phyloP scores from a whole-genome alignment of 2,888 invertebrate species.

The Rotaria sp. region DNA sequence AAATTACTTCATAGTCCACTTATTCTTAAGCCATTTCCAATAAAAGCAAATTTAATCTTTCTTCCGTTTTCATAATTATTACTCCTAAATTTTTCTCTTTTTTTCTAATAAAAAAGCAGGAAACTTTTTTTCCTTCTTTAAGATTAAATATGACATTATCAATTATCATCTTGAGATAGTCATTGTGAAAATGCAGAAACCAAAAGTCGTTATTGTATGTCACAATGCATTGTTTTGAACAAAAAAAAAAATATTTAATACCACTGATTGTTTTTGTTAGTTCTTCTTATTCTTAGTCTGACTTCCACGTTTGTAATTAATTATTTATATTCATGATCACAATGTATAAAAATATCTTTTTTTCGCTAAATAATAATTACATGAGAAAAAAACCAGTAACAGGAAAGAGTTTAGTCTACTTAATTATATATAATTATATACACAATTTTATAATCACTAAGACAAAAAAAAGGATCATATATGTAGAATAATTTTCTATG shows the following conservation, averaged over 20 bases:
- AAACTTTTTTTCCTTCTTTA: slow-evolving; percentile 80
- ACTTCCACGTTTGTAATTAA: not conserved
- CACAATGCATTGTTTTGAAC: too few species aligned
- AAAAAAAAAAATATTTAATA: not conserved
- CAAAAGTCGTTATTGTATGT: slow-evolving; percentile 44
- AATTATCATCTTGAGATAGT: slow-evolving; percentile 68
- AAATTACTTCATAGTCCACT: slow-evolving; percentile 70
- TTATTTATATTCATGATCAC: not conserved
- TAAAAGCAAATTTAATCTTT: slow-evolving; percentile 66
- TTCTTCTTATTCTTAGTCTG: not conserved
- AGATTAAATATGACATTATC: slow-evolving; percentile 81
- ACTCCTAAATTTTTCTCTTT: not conserved
- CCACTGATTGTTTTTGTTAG: not conserved
- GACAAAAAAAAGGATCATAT: not conserved
- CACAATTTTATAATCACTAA: not conserved
- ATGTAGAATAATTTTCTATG: too few species aligned
- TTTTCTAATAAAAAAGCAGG: slow-evolving; percentile 59
- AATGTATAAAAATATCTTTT: not conserved
- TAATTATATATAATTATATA: not conserved
- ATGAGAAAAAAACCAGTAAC: not conserved
- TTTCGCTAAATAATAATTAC: not conserved
- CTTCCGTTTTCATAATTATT: not conserved
- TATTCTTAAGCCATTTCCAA: slow-evolving; percentile 88
- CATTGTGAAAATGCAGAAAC: slow-evolving; percentile 34
- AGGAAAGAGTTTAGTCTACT: not conserved